Conservation (phyloP, 1,140 invertebrate genomes). For the Leptinotarsa defecta region DNA sequence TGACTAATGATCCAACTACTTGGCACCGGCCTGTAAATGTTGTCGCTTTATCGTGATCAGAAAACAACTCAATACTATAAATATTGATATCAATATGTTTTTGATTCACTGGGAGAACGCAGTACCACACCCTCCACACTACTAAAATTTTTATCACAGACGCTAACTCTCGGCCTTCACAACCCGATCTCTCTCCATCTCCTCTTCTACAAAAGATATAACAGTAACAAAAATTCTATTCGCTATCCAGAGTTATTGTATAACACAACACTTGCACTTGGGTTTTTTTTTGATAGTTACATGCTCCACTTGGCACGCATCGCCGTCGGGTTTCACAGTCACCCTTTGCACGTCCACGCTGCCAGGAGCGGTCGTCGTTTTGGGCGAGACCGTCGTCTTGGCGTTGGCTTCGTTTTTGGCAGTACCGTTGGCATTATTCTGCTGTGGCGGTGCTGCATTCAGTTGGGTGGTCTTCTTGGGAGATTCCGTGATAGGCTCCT, state of each 20-base stretch:
- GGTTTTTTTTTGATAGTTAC: slow-evolving; percentile 88
- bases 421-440: slow-evolving; percentile 49
- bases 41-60: too few relatives aligned
- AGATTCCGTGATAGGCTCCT: slow-evolving; percentile 40
- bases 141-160: not conserved
- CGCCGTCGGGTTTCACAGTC: slow-evolving; percentile 70
- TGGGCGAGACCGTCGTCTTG: slow-evolving; percentile 52
- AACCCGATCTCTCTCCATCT: not conserved
- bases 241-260: slow-evolving; percentile 68
- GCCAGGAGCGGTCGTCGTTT: slow-evolving; percentile 53
- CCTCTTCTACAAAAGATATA: slow-evolving; percentile 32
- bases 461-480: slow-evolving; percentile 48
- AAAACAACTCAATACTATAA: too few relatives aligned
- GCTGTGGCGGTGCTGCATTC: slow-evolving; percentile 39
- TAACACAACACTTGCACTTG: slow-evolving; percentile 87
- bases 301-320: slow-evolving; percentile 80
- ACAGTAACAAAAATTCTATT: slow-evolving; percentile 44
- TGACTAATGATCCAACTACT: too few relatives aligned
- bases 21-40: too few relatives aligned
- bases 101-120: too few relatives aligned
- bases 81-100: too few relatives aligned
- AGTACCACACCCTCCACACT: too few relatives aligned
- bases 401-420: slow-evolving; percentile 40
- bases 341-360: slow-evolving; percentile 77
- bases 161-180: not conserved